Evolutionary conservation across 2,797 vertebrate species (phyloP), one percentile per base, ranked within the genome.

Genomic region (Pelochelys cantorii): DNA sequence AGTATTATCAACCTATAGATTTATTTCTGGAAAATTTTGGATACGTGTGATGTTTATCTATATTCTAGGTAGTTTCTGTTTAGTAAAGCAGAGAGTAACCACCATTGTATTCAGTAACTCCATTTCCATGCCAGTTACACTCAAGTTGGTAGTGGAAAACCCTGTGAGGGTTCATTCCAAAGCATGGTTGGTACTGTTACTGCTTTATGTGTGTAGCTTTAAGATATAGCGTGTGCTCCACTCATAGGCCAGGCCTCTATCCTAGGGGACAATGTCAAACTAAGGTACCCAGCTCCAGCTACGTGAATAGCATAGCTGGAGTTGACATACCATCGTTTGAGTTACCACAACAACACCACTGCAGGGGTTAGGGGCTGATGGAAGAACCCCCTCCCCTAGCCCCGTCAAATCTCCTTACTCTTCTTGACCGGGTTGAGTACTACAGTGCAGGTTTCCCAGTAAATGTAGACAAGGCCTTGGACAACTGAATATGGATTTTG

Each of bases 151-250:
- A 68, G 31, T 34, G n/a, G 62, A 17, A 68, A 68, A 68, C n/a
- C 62, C n/a, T 68, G 31, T n/a, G 17, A 17, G 31, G 31, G 62
- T 68, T 34, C 62, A 34, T 68, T 68, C 62, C n/a, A 68, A 68
- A 68, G 62, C 62, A 68, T 17, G 31, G 8, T 68, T 34, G 31
- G 17, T 93, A 53, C 55, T 56, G 88, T 83, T 83, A 2, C 68
- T 90, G 80, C 7, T 80, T 86, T 62, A 83, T 91, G 53, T 34
- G 37, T 81, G 55, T 79, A 89, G 20, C n/a, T 85, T 82, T 86
- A 92, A 86, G 37, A 12, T 83, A 15, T 79, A 53, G 34, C 29
- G 85, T 91, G 56, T 22, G 8, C 5, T 95, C 81, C 11, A 14
- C 42, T 48, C 42, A 48, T 48, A 48, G 42, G 42, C 42, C 42